Evolutionary conservation across 2,797 vertebrate species (phyloP), one percentile per base, ranked within the genome.

Genomic region (Syngnathus acus): DNA sequence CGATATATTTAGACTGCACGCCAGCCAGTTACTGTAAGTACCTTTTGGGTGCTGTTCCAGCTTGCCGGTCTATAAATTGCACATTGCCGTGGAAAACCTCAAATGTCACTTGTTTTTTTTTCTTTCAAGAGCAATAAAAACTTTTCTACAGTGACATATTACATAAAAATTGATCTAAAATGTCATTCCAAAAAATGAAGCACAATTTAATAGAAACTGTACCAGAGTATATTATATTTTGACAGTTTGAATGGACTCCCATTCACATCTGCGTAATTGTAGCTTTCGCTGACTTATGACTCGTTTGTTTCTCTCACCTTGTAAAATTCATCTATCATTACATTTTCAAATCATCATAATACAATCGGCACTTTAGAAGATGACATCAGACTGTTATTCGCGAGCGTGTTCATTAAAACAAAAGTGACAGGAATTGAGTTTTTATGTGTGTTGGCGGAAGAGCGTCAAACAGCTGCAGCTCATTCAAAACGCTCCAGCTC

Each of bases 11-110:
- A 60, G 58, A 16, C 54, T 39, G 37, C 13, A 11, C 58, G 59
- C n/a, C 39, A 61, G n/a, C n/a, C 39, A 61, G 39, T 61, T 43
- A 57, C 26, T 37, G 5, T 37, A 61, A 42, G 59, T 61, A 42
- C 59, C 38, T 61, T 61, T 43, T 61, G 39, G 59, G 39, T 61
- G 42, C 59, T 23, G 39, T 43, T 61, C 40, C 59, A 61, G 19
- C n/a, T 1, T 61, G 39, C n/a, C n/a, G 21, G 38, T 42, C 59
- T 23, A 21, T 43, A 42, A 19, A 42, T 61, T 43, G 58, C 9
- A 61, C 16, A 57, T 26, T 32, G 26, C 13, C 26, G 17, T 57
- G 16, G 26, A 57, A 57, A 57, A 57, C 55, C 6, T 6, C 37
- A 1, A 37, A 57, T 57, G 14, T 37, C 23, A 57, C 13, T 4